Conservation (phyloP, 2,113 vertebrate species). For the Cyanoramphus novaezelandiae region DNA sequence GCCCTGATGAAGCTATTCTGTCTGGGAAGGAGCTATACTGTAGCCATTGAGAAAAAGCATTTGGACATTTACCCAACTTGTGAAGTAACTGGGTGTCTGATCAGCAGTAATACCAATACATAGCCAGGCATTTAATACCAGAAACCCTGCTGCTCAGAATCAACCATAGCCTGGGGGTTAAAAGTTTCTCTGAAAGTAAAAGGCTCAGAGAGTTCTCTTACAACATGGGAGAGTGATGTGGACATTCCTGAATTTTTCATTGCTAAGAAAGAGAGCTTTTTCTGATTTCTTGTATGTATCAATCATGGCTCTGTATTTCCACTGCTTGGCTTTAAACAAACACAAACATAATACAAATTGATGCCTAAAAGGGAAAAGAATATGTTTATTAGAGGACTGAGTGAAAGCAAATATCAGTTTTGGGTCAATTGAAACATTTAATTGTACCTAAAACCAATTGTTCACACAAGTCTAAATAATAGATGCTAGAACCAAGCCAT, state of each 20-base stretch:
- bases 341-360: not conserved
- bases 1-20: not conserved
- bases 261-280: not conserved
- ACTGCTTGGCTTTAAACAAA: slow-evolving; percentile 3
- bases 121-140: not conserved
- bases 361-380: slow-evolving; percentile 1
- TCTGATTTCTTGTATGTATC: not conserved
- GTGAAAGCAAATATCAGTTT: slow-evolving; percentile 33
- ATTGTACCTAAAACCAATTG: not conserved
- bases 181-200: not conserved
- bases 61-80: not conserved
- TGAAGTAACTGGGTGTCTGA: not conserved
- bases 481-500: slow-evolving; percentile 12
- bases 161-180: not conserved
- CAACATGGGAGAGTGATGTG: not conserved
- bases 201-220: not conserved
- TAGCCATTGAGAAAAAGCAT: not conserved
- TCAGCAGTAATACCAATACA: not conserved
- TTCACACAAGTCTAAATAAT: slow-evolving; percentile 8
- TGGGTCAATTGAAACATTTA: not conserved
- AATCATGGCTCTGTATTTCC: not conserved
- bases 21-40: not conserved
- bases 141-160: not conserved
- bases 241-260: not conserved
- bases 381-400: not conserved